These are phyloP conservation scores for Trogon surrucura DNA, from an alignment of 2,113 vertebrate genomes.

Conservation along the genomic window DNA sequence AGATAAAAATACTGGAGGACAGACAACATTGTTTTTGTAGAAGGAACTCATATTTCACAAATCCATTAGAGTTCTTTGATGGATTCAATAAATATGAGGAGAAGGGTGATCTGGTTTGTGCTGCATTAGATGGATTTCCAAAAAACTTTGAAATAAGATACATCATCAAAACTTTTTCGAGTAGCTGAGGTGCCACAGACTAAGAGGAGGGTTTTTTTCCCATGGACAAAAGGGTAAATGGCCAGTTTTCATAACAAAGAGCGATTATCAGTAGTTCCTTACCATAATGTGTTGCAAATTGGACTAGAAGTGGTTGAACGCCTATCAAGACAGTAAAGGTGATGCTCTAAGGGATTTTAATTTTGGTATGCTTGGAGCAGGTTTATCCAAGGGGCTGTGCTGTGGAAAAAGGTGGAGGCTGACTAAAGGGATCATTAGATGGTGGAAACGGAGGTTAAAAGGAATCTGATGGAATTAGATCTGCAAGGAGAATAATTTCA, in stretches of 20 bases:
- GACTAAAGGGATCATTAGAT: neutral
- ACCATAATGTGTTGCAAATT: neutral
- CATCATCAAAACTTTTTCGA: neutral
- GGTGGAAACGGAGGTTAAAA: neutral
- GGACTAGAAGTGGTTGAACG: neutral
- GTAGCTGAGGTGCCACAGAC: neutral
- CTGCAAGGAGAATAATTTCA: neutral
- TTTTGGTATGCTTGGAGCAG: neutral
- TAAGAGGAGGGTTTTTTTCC: neutral
- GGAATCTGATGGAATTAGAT: neutral
- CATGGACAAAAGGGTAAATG: neutral
- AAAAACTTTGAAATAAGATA: neutral
- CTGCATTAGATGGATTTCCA: constrained; percentile 17
- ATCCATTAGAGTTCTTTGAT: constrained; percentile 11
- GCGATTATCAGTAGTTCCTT: neutral
- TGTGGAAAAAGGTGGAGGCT: neutral
- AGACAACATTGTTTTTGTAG: neutral
- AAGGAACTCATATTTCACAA: constrained; percentile 45
- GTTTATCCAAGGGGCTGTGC: neutral
- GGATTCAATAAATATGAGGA: constrained; percentile 31
- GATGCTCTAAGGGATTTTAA: neutral
- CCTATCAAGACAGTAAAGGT: neutral
- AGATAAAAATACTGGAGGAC: neutral
- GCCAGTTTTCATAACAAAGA: neutral
- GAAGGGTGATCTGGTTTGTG: constrained; percentile 24